Conservation (phyloP, 1,140 invertebrate genomes). For the Sipha flava region DNA sequence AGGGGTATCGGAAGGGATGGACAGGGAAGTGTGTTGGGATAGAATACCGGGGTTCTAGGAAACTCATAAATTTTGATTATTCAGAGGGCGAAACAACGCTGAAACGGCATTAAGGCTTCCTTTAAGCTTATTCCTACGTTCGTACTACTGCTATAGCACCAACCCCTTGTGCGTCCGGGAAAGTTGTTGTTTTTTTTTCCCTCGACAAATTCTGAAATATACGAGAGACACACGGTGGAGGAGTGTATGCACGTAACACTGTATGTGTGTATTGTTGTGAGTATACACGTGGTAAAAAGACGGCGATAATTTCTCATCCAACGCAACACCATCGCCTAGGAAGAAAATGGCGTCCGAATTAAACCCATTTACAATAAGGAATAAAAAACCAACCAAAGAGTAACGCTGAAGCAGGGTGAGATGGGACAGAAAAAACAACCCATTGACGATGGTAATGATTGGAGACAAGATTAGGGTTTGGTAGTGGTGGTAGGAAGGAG, state of each 20-base stretch:
- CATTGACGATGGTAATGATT: neutral
- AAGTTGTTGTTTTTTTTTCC: conserved; percentile 27
- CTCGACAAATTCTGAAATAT: conserved; percentile 27
- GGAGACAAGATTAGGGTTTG: neutral
- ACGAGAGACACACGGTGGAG: neutral
- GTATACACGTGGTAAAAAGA: neutral
- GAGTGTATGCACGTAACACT: neutral
- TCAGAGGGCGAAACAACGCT: conserved; percentile 31
- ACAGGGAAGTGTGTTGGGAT: neutral
- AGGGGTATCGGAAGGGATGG: neutral
- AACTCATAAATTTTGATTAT: conserved; percentile 33
- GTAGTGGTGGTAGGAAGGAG: neutral
- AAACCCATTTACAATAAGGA: neutral
- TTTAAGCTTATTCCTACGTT: conserved; percentile 26
- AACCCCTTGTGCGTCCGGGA: neutral
- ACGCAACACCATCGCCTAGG: neutral
- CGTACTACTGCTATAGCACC: neutral
- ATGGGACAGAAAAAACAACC: neutral
- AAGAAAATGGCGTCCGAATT: conserved; percentile 25
- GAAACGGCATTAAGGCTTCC: conserved; percentile 30
- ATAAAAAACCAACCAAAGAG: conserved; percentile 6
- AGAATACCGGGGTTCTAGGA: conserved; percentile 21
- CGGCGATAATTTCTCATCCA: conserved; percentile 22
- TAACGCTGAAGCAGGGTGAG: neutral
- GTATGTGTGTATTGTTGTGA: neutral